Conservation (phyloP, 2,888 invertebrate species). For the Lamproptera curius region DNA sequence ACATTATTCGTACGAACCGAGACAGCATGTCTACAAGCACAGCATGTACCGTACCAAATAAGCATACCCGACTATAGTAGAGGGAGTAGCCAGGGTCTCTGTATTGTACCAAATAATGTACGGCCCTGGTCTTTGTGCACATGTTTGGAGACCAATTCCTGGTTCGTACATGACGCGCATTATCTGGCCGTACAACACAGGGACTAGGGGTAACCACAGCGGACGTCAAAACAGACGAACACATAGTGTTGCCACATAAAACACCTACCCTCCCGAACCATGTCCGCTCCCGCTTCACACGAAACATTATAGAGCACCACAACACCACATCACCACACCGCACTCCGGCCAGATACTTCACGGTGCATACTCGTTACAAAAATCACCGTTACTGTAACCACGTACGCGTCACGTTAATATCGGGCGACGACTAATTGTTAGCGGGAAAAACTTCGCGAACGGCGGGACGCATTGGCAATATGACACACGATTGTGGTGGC, state of each 20-base stretch:
- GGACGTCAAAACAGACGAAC: not conserved
- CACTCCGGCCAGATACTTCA: constrained; percentile 3
- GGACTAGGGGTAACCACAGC: too few relatives aligned
- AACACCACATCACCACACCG: constrained; percentile 1
- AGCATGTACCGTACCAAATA: too few relatives aligned
- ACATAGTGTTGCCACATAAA: constrained; percentile 10
- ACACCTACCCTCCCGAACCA: constrained; percentile 59
- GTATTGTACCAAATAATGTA: too few relatives aligned
- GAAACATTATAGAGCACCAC: constrained; percentile 38
- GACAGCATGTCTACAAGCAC: too few relatives aligned
- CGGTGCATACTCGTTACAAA: not conserved
- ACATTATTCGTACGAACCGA: too few relatives aligned
- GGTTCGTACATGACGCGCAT: too few relatives aligned
- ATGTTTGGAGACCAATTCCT: too few relatives aligned
- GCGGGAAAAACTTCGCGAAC: constrained; percentile 31
- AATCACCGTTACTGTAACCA: constrained; percentile 25
- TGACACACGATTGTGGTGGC: constrained; percentile 37
- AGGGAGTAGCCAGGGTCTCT: too few relatives aligned
- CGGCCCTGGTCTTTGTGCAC: too few relatives aligned
- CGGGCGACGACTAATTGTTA: constrained; percentile 22
- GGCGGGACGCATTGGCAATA: constrained; percentile 25
- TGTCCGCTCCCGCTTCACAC: constrained; percentile 54
- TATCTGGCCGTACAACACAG: too few relatives aligned
- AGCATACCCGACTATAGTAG: too few relatives aligned
- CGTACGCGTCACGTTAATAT: constrained; percentile 18